A percentile compares a stretch with the other conserved stretches of the same genome.
Conservation (phyloP, 2,888 invertebrate species). For the Rhagonycha fulva region DNA sequence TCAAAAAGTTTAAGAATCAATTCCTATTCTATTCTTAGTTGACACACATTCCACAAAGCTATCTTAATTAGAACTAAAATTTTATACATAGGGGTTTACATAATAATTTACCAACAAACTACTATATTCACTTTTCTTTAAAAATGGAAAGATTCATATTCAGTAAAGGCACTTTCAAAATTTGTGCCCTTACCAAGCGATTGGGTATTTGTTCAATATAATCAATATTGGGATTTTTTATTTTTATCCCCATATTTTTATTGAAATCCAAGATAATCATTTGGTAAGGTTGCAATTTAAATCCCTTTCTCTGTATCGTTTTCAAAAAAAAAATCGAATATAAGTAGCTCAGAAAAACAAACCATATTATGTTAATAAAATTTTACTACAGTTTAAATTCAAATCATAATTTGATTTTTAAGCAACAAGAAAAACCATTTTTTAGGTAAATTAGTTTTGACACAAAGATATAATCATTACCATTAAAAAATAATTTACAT, state of each 20-base stretch:
- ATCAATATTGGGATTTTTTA: not conserved
- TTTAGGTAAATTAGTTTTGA: not conserved
- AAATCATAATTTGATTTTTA: not conserved
- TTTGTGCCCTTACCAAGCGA: not conserved
- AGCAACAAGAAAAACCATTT: slow-evolving; percentile 2
- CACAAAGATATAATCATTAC: not conserved
- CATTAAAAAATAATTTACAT: not conserved
- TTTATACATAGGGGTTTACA: not conserved
- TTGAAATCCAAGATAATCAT: not conserved
- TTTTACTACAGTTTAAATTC: not conserved
- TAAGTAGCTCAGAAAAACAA: not conserved
- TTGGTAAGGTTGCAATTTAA: not conserved
- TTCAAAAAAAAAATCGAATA: not conserved
- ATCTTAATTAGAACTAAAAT: not conserved
- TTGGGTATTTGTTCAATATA: not conserved
- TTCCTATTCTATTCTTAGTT: not conserved
- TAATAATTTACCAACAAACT: not conserved
- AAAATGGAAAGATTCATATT: not conserved
- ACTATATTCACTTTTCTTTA: not conserved
- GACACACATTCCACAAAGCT: not conserved
- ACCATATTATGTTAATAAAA: not conserved
- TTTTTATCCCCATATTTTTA: no score
- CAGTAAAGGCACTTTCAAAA: not conserved
- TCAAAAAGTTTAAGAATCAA: slow-evolving; percentile 21
- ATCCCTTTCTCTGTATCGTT: not conserved